Evolutionary conservation across 2,113 vertebrate species (phyloP).

Genomic region (Enhydra lutris): DNA sequence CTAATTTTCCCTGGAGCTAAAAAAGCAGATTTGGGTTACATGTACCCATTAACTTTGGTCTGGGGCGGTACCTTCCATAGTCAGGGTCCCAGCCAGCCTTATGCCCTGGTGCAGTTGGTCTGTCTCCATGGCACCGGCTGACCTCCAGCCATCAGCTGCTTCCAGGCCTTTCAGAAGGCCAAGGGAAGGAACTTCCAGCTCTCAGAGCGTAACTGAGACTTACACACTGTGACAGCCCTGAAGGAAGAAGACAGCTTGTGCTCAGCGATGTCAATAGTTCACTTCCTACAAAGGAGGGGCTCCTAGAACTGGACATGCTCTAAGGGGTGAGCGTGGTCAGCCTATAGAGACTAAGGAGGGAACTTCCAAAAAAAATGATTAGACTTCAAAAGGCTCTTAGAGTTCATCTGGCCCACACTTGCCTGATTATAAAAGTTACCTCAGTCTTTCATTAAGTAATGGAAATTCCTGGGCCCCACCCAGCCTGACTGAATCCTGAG

Average conservation of each 20-base stretch:
- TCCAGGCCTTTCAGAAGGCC: neutral
- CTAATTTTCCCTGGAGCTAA: neutral
- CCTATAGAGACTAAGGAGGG: neutral
- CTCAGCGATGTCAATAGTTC: neutral
- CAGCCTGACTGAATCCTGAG: neutral
- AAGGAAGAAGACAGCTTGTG: neutral
- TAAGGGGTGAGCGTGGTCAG: neutral
- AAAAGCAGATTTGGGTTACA: neutral
- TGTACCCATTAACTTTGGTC: neutral
- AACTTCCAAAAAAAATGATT: neutral
- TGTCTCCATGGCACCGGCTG: neutral
- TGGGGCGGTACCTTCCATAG: neutral
- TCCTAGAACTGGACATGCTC: neutral
- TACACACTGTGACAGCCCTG: neutral
- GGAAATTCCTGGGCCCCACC: neutral
- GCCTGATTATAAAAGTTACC: neutral
- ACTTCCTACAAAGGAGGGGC: neutral
- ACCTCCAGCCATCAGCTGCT: fast-evolving
- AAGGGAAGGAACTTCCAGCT: slow-evolving; percentile 2
- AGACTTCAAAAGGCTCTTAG: neutral
- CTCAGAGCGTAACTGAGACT: neutral
- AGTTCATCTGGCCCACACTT: neutral
- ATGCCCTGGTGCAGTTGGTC: fast-evolving
- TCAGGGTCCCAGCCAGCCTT: neutral
- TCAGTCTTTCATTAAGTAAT: neutral